Conservation (phyloP, 2,888 invertebrate genomes). For the Ernsta delagoae region DNA sequence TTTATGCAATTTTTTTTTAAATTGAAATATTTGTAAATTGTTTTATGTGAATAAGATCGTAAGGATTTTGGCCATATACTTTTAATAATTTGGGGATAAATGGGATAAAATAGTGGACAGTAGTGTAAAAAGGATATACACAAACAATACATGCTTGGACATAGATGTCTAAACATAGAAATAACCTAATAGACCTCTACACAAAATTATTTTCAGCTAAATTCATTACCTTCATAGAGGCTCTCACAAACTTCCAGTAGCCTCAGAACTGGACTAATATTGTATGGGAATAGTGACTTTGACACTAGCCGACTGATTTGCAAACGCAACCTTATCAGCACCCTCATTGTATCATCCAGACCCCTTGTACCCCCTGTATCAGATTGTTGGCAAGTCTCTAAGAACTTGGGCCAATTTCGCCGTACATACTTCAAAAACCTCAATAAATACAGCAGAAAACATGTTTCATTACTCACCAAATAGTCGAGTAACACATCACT, state of each 20-base stretch:
- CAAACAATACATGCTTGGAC: not conserved
- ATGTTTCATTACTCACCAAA: slow-evolving; percentile 95
- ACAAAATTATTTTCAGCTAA: slow-evolving; percentile 83
- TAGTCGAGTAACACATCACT: slow-evolving; percentile 92
- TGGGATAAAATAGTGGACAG: no score
- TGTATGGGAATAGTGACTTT: slow-evolving; percentile 94
- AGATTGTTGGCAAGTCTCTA: slow-evolving; percentile 89
- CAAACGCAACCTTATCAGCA: slow-evolving; percentile 90
- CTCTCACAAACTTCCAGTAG: slow-evolving; percentile 93
- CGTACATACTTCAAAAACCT: slow-evolving; percentile 93
- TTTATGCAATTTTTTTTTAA: no score
- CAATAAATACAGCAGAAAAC: slow-evolving; percentile 88
- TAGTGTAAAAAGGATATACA: not conserved
- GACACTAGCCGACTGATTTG: slow-evolving; percentile 93
- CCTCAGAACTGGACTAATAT: slow-evolving; percentile 94
- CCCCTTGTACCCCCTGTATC: slow-evolving; percentile 83
- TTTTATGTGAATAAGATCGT: no score
- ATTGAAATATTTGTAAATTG: no score
- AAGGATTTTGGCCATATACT: no score
- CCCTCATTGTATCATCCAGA: slow-evolving; percentile 93
- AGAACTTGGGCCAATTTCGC: slow-evolving; percentile 93
- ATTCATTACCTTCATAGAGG: slow-evolving; percentile 93
- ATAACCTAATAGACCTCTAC: no score
- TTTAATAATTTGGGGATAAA: no score
- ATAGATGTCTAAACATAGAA: not conserved